These are phyloP conservation scores for Apodemus agrarius DNA, from an alignment of 2,797 vertebrate species.

Conservation along the genomic window DNA sequence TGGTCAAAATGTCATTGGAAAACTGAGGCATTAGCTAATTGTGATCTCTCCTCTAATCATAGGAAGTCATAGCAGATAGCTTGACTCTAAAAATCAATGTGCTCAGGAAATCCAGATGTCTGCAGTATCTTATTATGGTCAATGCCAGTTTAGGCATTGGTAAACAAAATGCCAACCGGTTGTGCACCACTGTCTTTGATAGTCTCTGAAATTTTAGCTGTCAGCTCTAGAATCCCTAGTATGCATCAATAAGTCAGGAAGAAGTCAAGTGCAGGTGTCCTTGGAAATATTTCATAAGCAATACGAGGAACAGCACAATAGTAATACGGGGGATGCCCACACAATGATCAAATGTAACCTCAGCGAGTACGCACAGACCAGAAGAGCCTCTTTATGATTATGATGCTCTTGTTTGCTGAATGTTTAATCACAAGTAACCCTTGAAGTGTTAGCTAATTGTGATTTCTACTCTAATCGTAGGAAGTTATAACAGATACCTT, in stretches of 20 bases:
- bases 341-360: background rate
- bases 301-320: background rate
- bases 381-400: slow-evolving; percentile 1
- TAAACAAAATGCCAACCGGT: background rate
- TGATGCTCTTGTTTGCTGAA: background rate
- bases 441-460: background rate
- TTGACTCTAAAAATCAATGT: background rate
- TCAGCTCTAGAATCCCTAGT: background rate
- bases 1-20: background rate
- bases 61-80: background rate
- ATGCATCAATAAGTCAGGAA: background rate
- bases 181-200: background rate
- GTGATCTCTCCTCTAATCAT: background rate
- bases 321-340: background rate
- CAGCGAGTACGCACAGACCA: background rate
- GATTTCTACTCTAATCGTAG: background rate
- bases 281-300: background rate
- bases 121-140: background rate
- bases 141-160: background rate
- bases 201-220: slow-evolving; percentile 3
- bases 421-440: slow-evolving; percentile 20
- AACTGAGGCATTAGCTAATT: background rate
- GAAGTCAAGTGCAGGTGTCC: background rate
- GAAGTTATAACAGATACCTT: background rate
- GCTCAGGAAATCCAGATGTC: background rate